These are phyloP conservation scores for Halcyon malimbica DNA, from an alignment of 2,113 vertebrate species.

Conservation along the genomic window DNA sequence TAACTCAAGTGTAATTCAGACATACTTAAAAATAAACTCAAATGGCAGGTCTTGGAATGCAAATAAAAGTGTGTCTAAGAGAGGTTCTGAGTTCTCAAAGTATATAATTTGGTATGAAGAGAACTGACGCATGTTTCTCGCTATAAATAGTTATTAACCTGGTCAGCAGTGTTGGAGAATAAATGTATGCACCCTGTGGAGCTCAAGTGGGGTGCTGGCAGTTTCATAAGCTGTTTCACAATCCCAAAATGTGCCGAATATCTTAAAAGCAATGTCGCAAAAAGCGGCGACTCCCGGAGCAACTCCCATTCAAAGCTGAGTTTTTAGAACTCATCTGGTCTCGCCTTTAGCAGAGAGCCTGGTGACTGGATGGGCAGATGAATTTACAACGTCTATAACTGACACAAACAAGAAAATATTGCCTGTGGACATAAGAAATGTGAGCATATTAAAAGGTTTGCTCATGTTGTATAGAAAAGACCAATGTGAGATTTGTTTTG, in stretches of 20 bases:
- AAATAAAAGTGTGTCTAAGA: neutral
- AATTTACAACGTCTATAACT: neutral
- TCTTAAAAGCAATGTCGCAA: constrained; percentile 21
- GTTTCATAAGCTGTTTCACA: constrained; percentile 30
- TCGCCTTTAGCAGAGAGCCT: neutral
- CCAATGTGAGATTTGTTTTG: constrained; percentile 30
- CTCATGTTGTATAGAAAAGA: constrained; percentile 4
- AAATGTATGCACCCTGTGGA: neutral
- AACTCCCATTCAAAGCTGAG: neutral
- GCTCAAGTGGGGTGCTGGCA: neutral
- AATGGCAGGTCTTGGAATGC: neutral
- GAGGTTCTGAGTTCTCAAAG: neutral
- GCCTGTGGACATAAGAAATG: neutral
- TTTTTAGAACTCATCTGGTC: neutral
- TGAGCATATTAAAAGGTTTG: neutral
- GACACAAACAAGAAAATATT: neutral
- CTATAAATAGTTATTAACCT: constrained; percentile 13
- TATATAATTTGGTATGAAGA: neutral
- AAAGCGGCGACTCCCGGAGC: neutral
- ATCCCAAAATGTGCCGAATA: constrained; percentile 1
- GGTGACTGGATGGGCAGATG: neutral
- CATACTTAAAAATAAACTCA: neutral
- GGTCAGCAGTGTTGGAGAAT: neutral
- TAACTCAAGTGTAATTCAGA: neutral
- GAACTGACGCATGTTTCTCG: neutral